Evolutionary conservation across 2,113 vertebrate genomes (phyloP).

Genomic region (Psettodes erumei): DNA sequence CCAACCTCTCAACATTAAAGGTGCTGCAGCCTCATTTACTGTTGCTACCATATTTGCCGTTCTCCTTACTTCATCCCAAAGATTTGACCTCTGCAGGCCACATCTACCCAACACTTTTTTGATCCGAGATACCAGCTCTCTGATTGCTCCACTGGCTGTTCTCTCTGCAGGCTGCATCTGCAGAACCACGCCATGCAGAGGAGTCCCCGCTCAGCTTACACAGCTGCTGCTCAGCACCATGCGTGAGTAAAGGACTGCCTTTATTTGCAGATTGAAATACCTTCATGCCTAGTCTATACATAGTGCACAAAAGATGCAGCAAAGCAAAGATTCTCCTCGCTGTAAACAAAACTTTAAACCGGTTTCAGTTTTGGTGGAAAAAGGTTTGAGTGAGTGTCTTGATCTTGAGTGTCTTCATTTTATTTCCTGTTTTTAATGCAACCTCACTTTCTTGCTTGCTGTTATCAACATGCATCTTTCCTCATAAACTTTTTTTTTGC

Average conservation of each 20-base stretch:
- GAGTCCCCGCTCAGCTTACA: slow-evolving; percentile 10
- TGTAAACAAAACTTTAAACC: neutral
- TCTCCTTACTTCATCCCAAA: neutral
- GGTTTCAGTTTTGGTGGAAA: neutral
- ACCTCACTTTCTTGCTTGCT: neutral
- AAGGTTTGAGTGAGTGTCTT: neutral
- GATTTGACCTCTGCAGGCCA: slow-evolving; percentile 10
- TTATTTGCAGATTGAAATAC: neutral
- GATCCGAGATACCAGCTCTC: neutral
- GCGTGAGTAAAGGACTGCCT: slow-evolving; percentile 42
- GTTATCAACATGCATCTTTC: neutral
- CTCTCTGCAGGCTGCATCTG: slow-evolving; percentile 21
- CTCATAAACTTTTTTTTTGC: neutral
- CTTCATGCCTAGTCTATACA: too few relatives aligned
- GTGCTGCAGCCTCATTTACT: slow-evolving; percentile 13
- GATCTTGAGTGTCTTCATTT: neutral
- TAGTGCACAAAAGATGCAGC: neutral
- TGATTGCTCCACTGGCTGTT: neutral
- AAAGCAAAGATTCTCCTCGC: neutral
- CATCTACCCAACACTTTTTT: neutral
- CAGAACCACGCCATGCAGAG: slow-evolving; percentile 37
- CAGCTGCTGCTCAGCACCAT: slow-evolving; percentile 8
- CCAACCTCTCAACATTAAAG: slow-evolving; percentile 20
- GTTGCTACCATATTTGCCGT: neutral
- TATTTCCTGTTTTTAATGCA: neutral